Evolutionary conservation across 2,113 vertebrate species (phyloP), one percentile per base, ranked within the genome.

Genomic region (Plotosus lineatus): DNA sequence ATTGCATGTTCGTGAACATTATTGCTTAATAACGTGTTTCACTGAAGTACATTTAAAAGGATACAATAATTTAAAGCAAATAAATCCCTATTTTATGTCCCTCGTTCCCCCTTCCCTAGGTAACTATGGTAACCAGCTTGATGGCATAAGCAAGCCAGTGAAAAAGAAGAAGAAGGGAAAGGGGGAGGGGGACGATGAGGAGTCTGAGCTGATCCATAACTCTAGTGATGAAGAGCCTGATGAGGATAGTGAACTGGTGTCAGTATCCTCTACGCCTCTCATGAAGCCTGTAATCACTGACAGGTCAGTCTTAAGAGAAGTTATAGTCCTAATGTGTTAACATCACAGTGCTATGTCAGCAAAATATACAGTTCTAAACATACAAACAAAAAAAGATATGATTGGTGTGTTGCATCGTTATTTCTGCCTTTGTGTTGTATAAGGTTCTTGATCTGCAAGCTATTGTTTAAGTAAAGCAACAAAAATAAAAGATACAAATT

Each of bases 211-310:
- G 83, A 95, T 99, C 36, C 95, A 96, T 85, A 95, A 96, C 85
- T 97, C 95, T 0, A 97, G 96, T 2, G 98, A 98, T 0, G 96
- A 99, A 0, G 97, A 99, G 85, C 89, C 87, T 0, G 94, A 94
- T 0, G 94, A 96, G 0, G 93, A 94, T 0, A 92, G 92, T 31
- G 96, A 96, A 73, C 75, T 98, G 85, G 87, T 91, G 0, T 96
- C 96, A 0, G 91, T 99, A 84, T 96, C 98, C 2, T 93, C 92
- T 1, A 95, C 96, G 0, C 96, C 95, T 0, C 90, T 95, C 19
- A 89, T 96, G 95, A 95, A 96, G 79, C 98, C 98, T 0, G 93
- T 98, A 89, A 88, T 99, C 85, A 99, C 98, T 0, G 97, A 99
- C 90, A 95, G 97, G 97, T 97, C 81, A 90, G 93, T 6, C 0